Conservation (phyloP, 2,113 vertebrate genomes). For the Halcyon senegalensis region DNA sequence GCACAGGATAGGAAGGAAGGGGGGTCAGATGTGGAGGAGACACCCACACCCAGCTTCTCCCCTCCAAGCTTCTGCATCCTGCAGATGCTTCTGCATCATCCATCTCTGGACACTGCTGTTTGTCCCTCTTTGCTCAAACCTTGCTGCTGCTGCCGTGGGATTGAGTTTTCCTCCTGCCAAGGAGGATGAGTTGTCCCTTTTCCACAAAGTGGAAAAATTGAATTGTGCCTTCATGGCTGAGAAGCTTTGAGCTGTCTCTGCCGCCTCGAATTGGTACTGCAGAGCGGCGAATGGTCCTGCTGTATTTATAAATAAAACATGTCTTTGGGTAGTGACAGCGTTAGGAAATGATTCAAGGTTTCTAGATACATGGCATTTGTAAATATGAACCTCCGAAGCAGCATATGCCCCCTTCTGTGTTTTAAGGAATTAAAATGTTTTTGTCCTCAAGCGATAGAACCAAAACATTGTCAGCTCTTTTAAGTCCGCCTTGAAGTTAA, state of each 20-base stretch:
- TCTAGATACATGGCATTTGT: background rate
- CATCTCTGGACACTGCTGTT: background rate
- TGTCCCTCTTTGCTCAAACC: background rate
- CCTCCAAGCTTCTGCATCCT: background rate
- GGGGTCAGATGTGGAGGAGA: background rate
- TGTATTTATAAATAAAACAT: constrained; percentile 45
- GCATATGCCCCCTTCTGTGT: background rate
- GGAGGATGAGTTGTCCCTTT: background rate
- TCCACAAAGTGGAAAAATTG: background rate
- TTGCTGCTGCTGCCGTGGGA: background rate
- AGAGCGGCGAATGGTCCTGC: background rate
- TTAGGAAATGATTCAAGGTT: constrained; percentile 2
- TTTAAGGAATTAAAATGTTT: constrained; percentile 38
- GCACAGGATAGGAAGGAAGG: background rate
- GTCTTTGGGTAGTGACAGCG: background rate
- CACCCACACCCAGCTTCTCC: background rate
- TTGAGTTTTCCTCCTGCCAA: background rate
- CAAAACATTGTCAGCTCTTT: constrained; percentile 1
- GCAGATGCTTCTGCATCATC: no score
- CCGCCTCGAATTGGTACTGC: background rate
- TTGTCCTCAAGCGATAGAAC: background rate
- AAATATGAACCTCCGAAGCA: background rate
- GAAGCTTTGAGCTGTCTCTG: constrained; percentile 29
- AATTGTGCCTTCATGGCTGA: constrained; percentile 42
- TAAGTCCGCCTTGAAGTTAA: background rate